Base-by-base conservation (phyloP, 1,140 invertebrate genomes). In the Pseudachorutes palmiensis region DNA sequence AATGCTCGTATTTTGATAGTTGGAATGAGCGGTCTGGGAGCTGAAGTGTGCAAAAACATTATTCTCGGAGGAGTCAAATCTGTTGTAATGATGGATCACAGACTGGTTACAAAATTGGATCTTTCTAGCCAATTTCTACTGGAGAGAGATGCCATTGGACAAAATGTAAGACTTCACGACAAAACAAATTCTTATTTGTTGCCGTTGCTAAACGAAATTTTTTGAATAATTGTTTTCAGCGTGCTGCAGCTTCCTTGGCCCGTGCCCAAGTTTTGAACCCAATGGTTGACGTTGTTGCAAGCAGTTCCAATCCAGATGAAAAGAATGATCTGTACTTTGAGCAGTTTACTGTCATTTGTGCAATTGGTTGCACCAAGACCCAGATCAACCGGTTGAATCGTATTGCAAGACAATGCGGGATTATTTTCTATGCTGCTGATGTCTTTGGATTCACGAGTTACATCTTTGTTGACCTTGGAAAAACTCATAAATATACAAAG, bases 31-130 rank as follows among this genome's bases (percentile, higher is more conserved):
- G 94, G 94, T 16, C 81, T 98, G 28, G 94, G 92, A 33, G 93
- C 94, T 29, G 97, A 99, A 83, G 86, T 97, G 49, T 88, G 91
- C 0, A 99, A 99, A 78, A 99, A 98, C 81, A 87, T 98, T 62
- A 89, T 98, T 74, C 80, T 99, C 24, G 86, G 92, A 59, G 97
- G 97, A 49, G 88, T 99, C 0, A 93, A 95, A 75, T 88, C 88
- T 16, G 81, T 99, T 0, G 92, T 88, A 32, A 80, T 99, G 55
- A 79, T 97, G 63, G 97, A 99, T 80, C 82, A 88, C 77, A 81
- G 84, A 66, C 77, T 82, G 75, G 82, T 93, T 0, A 87, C 86
- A 22, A 80, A 87, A 74, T 83, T 86, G 65, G 92, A 97, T 78
- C 78, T 82, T 16, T 84, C 82, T 66, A 86, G 86, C 2, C 91